phyloP scores from a whole-genome alignment of 1,140 invertebrate species.

The Anthonomus grandis region DNA sequence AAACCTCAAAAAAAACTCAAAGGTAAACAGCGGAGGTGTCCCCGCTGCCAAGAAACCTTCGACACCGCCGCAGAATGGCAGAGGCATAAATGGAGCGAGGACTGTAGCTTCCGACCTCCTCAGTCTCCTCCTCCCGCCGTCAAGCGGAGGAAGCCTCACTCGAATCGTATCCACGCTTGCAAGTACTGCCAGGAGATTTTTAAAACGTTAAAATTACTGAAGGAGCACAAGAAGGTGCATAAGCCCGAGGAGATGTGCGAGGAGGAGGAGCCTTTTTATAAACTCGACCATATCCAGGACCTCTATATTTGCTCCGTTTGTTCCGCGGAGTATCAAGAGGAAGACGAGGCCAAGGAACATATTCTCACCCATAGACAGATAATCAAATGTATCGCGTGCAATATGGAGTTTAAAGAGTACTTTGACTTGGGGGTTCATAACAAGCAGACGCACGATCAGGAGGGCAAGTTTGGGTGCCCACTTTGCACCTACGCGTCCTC shows the following conservation, averaged over 20 bases:
- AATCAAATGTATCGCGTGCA: conserved; percentile 27
- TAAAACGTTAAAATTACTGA: conserved; percentile 6
- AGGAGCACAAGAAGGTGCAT: conserved; percentile 7
- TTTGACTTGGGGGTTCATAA: conserved; percentile 20
- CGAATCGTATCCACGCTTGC: background rate
- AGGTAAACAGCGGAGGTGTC: background rate
- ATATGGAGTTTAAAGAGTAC: conserved; percentile 20
- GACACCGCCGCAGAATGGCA: conserved; percentile 1
- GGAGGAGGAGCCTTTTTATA: conserved; percentile 22
- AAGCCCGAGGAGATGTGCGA: background rate
- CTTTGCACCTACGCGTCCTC: conserved; percentile 30
- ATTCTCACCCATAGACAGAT: conserved; percentile 25
- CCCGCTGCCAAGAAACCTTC: conserved; percentile 2
- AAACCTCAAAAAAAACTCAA: background rate
- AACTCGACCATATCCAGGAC: conserved; percentile 28
- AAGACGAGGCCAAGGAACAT: conserved; percentile 31
- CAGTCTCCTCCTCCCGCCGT: too few relatives aligned
- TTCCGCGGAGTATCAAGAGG: conserved; percentile 26
- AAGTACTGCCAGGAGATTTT: conserved; percentile 19
- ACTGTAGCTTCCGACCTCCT: background rate
- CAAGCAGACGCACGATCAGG: conserved; percentile 22
- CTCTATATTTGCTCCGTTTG: conserved; percentile 33
- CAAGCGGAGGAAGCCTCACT: background rate
- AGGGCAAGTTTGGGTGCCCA: conserved; percentile 24
- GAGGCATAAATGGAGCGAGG: background rate